Evolutionary conservation across 1,140 invertebrate species (phyloP), one percentile per base, ranked within the genome.

Genomic region (Magallana gigas): DNA sequence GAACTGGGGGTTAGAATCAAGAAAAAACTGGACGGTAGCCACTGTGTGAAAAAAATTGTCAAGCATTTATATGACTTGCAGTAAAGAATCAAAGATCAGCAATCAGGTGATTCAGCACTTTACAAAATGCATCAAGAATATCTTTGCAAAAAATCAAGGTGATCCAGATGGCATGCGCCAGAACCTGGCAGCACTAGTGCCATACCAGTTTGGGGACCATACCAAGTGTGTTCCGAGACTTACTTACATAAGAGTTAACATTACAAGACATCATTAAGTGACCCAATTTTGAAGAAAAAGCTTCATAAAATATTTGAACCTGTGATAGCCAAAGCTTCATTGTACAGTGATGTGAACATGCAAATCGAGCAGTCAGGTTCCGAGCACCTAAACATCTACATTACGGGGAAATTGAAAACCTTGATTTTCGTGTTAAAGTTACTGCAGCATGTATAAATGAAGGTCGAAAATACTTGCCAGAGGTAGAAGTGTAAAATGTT

Each of bases 401-500:
- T 57, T 89, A 89, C 87, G 36, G 36, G 36, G 36, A 36, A 36
- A 36, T 1, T 16, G 83, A 85, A 82, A 57, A 29, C 14, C 58
- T 89, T 6, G 85, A 89, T 59, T 87, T 59, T 68, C 11, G 86
- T 14, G 85, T 89, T 5, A 81, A 89, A 71, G 76, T 64, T 48
- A 84, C 88, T 36, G 88, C 88, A 59, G 88, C 88, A 3, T 80
- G 80, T 56, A 88, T 88, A 16, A 88, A 88, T 86, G 85, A 88
- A 85, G 85, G 88, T 56, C 68, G 85, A 36, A 82, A 84, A 6
- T 88, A 88, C 82, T 83, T 88, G 16, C 71, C 85, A 59, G 56
- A 3, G 3, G 36, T 36, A 36, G 36, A 36, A 88, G 68, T 11
- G 9, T 14, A 2, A 18, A 76, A 36, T 18, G 1, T 18, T 11